A percentile compares a stretch with the other conserved stretches of the same genome.
Conservation (phyloP, 2,888 invertebrate genomes). For the Ryuthela nishihirai region DNA sequence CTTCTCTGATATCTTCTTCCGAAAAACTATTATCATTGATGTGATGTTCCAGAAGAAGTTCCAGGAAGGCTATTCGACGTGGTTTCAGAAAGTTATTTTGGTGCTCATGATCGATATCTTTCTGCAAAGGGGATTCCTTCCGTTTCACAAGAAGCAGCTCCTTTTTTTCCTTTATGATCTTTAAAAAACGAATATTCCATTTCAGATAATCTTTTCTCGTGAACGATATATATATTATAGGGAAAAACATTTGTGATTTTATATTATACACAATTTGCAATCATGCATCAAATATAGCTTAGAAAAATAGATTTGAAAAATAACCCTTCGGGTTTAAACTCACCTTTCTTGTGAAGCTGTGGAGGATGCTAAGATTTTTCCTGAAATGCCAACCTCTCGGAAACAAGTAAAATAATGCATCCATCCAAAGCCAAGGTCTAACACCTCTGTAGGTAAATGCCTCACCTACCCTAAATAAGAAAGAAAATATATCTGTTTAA, state of each 20-base stretch:
- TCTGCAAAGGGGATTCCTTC: too few species aligned
- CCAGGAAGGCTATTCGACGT: conserved; percentile 50
- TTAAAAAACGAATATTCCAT: too few species aligned
- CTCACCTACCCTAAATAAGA: conserved; percentile 41
- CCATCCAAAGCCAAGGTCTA: conserved; percentile 52
- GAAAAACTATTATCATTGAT: conserved; percentile 45
- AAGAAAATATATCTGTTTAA: too few species aligned
- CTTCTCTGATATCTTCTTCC: conserved; percentile 49
- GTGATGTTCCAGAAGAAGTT: conserved; percentile 47
- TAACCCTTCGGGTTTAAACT: not conserved
- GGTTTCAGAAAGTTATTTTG: too few species aligned
- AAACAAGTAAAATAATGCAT: conserved; percentile 50
- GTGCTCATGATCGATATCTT: too few species aligned
- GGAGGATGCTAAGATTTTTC: conserved; percentile 50
- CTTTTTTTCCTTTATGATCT: too few species aligned
- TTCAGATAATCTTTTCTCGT: too few species aligned
- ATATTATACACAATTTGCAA: too few species aligned
- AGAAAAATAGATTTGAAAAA: not conserved
- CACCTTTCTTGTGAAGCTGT: conserved; percentile 52
- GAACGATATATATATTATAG: too few species aligned
- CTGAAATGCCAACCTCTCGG: conserved; percentile 51
- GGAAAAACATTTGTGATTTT: too few species aligned
- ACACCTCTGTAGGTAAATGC: conserved; percentile 48
- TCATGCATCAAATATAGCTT: too few species aligned
- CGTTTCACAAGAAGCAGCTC: too few species aligned